A percentile compares a stretch with the other conserved stretches of the same genome.
phyloP scores from a whole-genome alignment of 2,113 vertebrate species.

The Hirundichthys speculiger region DNA sequence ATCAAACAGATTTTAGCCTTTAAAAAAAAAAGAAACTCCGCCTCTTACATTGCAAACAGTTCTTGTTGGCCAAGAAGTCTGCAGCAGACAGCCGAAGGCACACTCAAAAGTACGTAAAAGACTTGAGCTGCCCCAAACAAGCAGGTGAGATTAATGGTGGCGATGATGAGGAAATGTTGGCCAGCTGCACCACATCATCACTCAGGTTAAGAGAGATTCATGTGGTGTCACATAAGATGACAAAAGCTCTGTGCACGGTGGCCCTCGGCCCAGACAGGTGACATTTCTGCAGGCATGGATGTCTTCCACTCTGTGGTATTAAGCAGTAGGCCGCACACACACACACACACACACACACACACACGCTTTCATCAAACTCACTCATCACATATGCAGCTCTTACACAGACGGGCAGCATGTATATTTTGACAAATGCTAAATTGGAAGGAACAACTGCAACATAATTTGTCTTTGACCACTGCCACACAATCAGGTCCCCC shows the following conservation, averaged over 20 bases:
- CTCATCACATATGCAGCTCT: neutral
- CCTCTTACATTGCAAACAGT: neutral
- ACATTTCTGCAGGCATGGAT: constrained; percentile 53
- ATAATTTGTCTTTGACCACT: constrained; percentile 24
- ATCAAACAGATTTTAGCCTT: no score
- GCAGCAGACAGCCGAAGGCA: neutral
- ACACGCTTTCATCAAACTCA: constrained; percentile 1
- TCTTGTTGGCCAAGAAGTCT: neutral
- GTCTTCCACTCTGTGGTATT: constrained; percentile 24
- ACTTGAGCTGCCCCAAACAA: neutral
- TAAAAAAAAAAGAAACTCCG: no score
- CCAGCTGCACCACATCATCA: constrained; percentile 42
- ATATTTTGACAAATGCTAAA: constrained; percentile 7
- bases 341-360: constrained; percentile 16
- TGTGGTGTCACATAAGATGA: constrained; percentile 24
- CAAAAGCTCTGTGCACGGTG: constrained; percentile 35
- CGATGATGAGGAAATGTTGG: constrained; percentile 27
- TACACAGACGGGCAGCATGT: neutral
- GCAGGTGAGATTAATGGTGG: constrained; percentile 44
- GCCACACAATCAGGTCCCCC: constrained; percentile 12
- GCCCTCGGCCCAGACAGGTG: constrained; percentile 47
- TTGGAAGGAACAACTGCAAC: constrained; percentile 13
- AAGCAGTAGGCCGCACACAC: constrained; percentile 17
- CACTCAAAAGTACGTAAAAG: neutral
- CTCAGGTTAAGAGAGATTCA: constrained; percentile 57